These are phyloP conservation scores for Leptocoma aspasia DNA, from an alignment of 2,113 vertebrate genomes.

Conservation along the genomic window DNA sequence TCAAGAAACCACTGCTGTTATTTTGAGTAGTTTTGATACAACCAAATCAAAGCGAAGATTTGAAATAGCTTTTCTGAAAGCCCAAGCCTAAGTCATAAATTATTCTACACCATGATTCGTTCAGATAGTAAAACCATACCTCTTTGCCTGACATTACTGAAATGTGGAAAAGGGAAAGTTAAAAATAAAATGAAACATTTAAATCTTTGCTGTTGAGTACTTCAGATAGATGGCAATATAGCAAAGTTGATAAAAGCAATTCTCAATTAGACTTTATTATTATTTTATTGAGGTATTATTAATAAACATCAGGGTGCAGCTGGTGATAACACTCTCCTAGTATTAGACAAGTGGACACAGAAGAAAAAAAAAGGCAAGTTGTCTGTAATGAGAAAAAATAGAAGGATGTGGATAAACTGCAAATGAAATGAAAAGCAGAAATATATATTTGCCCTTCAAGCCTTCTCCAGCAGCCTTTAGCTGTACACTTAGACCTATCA, in stretches of 20 bases:
- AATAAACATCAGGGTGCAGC: conserved; percentile 56
- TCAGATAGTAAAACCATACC: conserved; percentile 77
- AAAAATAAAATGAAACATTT: conserved; percentile 80
- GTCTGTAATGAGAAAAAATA: neutral
- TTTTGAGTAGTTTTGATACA: conserved; percentile 77
- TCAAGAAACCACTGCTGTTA: conserved; percentile 71
- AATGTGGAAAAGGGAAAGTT: conserved; percentile 76
- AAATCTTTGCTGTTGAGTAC: conserved; percentile 73
- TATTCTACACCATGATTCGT: conserved; percentile 77
- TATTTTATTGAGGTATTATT: conserved; percentile 69
- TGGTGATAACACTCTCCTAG: conserved; percentile 4
- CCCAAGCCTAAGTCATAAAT: conserved; percentile 77
- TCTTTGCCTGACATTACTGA: conserved; percentile 76
- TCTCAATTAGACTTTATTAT: conserved; percentile 70
- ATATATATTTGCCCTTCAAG: neutral
- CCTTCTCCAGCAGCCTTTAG: neutral
- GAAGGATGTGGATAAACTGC: neutral
- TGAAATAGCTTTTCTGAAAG: conserved; percentile 81
- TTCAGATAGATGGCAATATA: conserved; percentile 68
- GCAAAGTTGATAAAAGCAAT: conserved; percentile 70
- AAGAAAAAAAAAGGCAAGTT: conserved; percentile 22
- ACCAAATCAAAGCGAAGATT: conserved; percentile 77
- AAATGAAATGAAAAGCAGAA: neutral
- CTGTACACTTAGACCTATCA: neutral
- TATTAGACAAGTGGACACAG: conserved; percentile 17